Evolutionary conservation across 2,888 invertebrate species (phyloP).

Genomic region (Coelinius sp.): DNA sequence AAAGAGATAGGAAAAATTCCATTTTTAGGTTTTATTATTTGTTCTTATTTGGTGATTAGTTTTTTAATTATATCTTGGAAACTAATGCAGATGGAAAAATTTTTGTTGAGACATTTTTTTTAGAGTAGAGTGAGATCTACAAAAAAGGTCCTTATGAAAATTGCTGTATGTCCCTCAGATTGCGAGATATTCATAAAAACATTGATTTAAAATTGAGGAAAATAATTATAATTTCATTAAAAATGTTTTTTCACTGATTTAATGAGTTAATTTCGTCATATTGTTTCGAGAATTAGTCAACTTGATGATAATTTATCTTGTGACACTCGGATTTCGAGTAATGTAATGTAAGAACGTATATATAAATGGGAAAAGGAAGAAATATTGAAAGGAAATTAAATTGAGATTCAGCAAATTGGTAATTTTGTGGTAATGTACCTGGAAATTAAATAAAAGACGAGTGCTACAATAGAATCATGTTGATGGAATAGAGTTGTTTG

Average conservation of each 20-base stretch:
- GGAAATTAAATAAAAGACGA: slow-evolving; percentile 43
- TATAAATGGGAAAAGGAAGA: background rate
- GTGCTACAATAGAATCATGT: slow-evolving; percentile 41
- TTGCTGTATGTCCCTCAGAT: no score
- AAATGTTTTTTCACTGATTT: slow-evolving; percentile 28
- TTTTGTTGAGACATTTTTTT: no score
- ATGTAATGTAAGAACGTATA: background rate
- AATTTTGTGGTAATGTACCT: slow-evolving; percentile 30
- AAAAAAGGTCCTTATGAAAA: no score
- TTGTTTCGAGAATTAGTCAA: background rate
- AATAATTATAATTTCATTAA: background rate
- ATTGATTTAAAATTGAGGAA: no score
- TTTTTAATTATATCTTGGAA: no score
- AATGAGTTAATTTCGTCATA: background rate
- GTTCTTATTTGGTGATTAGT: no score
- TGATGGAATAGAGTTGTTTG: background rate
- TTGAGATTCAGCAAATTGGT: slow-evolving; percentile 41
- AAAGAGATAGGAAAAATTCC: no score
- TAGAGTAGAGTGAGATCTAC: no score
- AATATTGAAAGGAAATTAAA: background rate
- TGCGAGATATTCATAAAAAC: no score
- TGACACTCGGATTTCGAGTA: background rate
- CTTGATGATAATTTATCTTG: background rate
- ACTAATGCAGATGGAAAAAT: no score
- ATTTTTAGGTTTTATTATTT: no score